Evolutionary conservation across 2,113 vertebrate species (phyloP).

Genomic region (Burhinus oedicnemus): DNA sequence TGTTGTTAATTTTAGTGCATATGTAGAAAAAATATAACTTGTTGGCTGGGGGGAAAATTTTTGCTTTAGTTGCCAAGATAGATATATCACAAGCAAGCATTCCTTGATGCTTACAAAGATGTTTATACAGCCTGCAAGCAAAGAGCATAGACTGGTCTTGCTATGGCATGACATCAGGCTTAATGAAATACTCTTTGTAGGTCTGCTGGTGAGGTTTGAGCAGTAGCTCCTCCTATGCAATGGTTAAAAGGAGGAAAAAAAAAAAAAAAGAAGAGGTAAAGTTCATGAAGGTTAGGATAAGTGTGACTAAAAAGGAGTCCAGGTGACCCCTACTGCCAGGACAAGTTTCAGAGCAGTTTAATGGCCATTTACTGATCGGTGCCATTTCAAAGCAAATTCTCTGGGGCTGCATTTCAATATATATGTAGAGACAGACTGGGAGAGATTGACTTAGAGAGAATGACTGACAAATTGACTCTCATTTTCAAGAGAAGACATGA

Average conservation of each 20-base stretch:
- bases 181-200: neutral
- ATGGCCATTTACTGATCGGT: neutral
- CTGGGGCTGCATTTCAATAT: neutral
- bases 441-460: neutral
- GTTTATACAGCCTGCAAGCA: neutral
- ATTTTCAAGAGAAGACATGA: neutral
- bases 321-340: neutral
- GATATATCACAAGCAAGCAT: neutral
- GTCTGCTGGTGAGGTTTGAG: neutral
- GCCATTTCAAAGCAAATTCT: neutral
- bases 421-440: neutral
- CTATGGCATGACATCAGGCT: neutral
- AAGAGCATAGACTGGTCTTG: neutral
- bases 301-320: neutral
- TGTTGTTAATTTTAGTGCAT: neutral
- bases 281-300: neutral
- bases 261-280: neutral
- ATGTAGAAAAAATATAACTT: neutral
- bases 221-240: neutral
- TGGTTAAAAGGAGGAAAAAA: neutral
- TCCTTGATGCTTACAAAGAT: neutral
- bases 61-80: neutral
- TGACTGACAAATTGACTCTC: neutral
- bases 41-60: neutral
- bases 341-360: neutral